A percentile compares a stretch with the other conserved stretches of the same genome.
Conservation (phyloP, 2,113 vertebrate species). For the Acanthochromis polyacanthus region DNA sequence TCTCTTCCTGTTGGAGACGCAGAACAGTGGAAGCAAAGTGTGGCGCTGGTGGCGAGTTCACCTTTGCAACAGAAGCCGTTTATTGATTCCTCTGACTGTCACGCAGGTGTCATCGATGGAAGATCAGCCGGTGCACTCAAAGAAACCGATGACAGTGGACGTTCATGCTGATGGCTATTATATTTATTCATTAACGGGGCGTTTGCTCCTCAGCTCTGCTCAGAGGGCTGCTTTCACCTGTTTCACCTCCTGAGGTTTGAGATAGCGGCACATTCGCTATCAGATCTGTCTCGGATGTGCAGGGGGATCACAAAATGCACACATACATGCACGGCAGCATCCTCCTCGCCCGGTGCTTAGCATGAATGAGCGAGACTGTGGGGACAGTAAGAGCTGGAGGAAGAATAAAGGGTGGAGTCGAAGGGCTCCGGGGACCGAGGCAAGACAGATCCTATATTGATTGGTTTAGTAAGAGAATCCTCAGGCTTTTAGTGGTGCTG, state of each 20-base stretch:
- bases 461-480: conserved; percentile 82
- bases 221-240: conserved; percentile 54
- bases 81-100: conserved; percentile 69
- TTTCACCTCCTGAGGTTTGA: conserved; percentile 63
- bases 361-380: conserved; percentile 57
- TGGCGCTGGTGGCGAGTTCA: conserved; percentile 38
- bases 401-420: conserved; percentile 65
- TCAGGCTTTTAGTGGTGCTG: conserved; percentile 77
- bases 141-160: conserved; percentile 47
- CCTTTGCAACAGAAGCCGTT: conserved; percentile 62
- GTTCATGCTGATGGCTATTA: conserved; percentile 53
- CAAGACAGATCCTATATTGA: conserved; percentile 75
- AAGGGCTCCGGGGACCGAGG: conserved; percentile 49
- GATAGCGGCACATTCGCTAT: conserved; percentile 17
- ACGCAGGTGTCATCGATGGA: conserved; percentile 65
- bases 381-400: conserved; percentile 47
- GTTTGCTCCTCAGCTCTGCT: conserved; percentile 38
- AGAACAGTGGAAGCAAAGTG: conserved; percentile 19
- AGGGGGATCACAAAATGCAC: conserved; percentile 9
- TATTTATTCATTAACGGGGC: conserved; percentile 74
- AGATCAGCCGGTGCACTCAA: conserved; percentile 67
- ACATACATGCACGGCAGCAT: conserved; percentile 3
- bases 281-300: conserved; percentile 20
- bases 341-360: neutral
- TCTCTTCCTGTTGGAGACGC: conserved; percentile 49